phyloP scores from a whole-genome alignment of 1,140 invertebrate genomes.

The Schmidtea mediterranea region DNA sequence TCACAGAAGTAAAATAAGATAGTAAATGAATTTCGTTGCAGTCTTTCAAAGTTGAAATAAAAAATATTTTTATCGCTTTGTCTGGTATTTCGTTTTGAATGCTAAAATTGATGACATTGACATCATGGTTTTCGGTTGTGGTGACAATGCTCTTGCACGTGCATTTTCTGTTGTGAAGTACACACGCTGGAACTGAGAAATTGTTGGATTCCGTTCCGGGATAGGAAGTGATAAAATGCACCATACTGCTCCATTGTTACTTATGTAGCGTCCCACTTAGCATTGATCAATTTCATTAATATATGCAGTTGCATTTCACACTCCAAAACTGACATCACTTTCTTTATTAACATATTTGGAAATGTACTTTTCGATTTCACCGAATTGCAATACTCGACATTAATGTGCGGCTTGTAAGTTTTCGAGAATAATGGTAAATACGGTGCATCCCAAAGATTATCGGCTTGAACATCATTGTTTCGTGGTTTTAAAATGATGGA shows the following conservation, averaged over 20 bases:
- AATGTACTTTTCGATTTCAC: background rate
- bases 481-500: background rate
- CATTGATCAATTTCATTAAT: background rate
- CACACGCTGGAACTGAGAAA: no score
- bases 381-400: no score
- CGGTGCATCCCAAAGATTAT: background rate
- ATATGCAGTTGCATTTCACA: background rate
- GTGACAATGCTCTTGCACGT: no score
- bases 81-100: no score
- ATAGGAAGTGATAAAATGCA: background rate
- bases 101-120: no score
- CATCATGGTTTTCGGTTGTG: no score
- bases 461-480: background rate
- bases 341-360: background rate
- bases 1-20: no score
- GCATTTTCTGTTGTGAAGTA: no score
- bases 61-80: no score
- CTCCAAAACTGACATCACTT: background rate
- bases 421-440: background rate
- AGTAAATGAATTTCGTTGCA: no score
- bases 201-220: no score
- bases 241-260: background rate
- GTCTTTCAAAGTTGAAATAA: no score
- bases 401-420: background rate
- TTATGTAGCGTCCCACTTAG: background rate